A percentile compares a stretch with the other conserved stretches of the same genome.
These are phyloP conservation scores for Pissodes strobi DNA, from an alignment of 1,140 invertebrate genomes.

Conservation along the genomic window DNA sequence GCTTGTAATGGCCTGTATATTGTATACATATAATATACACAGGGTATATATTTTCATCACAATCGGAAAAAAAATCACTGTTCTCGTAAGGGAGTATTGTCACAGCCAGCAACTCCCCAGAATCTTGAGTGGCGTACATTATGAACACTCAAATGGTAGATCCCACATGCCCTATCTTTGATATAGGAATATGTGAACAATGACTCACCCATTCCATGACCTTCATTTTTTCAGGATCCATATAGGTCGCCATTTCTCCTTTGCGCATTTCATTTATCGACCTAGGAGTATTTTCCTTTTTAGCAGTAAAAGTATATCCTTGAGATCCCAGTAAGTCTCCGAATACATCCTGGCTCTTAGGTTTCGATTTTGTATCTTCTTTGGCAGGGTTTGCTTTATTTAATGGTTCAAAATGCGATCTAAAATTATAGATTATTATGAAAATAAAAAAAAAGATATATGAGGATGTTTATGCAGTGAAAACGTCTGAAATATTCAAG, in stretches of 20 bases:
- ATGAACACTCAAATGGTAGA: too few species aligned
- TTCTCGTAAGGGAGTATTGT: too few species aligned
- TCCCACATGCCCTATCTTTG: too few species aligned
- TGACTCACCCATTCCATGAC: slow-evolving; percentile 72
- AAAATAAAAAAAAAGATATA: too few species aligned
- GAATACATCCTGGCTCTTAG: slow-evolving; percentile 75
- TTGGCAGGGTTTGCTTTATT: slow-evolving; percentile 51
- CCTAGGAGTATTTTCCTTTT: slow-evolving; percentile 76
- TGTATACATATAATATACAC: too few species aligned
- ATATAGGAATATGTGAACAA: neutral
- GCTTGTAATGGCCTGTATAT: too few species aligned
- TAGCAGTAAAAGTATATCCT: slow-evolving; percentile 80
- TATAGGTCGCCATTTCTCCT: slow-evolving; percentile 80
- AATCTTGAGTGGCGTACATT: too few species aligned
- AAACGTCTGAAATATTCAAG: too few species aligned
- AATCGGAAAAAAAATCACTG: too few species aligned
- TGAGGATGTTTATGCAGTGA: too few species aligned
- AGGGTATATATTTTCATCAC: too few species aligned
- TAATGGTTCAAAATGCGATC: slow-evolving; percentile 69
- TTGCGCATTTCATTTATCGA: slow-evolving; percentile 94
- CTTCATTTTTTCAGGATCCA: slow-evolving; percentile 90
- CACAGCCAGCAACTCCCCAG: too few species aligned
- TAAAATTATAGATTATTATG: slow-evolving; percentile 38
- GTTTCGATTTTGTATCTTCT: slow-evolving; percentile 53
- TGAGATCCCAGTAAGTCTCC: slow-evolving; percentile 88